These are phyloP conservation scores for Gandaritis pyraliata DNA, from an alignment of 2,888 invertebrate genomes.

Conservation along the genomic window DNA sequence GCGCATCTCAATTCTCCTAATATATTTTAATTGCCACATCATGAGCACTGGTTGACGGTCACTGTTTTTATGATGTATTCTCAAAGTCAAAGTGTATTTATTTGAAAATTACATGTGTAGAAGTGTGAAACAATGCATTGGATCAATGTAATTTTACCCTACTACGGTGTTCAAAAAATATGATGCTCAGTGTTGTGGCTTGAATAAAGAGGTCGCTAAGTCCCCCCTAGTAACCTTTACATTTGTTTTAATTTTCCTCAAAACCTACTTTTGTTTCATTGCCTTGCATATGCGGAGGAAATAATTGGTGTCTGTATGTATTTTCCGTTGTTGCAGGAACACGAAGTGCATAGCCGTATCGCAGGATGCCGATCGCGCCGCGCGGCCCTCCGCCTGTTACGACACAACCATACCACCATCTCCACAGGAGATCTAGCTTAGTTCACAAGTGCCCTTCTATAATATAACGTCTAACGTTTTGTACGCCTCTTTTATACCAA, in stretches of 20 bases:
- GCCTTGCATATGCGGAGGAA: not conserved
- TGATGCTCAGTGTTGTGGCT: not conserved
- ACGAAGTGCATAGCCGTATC: constrained; percentile 66
- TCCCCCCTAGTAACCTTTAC: not conserved
- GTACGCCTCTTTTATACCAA: constrained; percentile 82
- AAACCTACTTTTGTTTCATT: constrained; percentile 10
- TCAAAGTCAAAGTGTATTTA: too few species aligned
- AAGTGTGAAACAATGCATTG: too few species aligned
- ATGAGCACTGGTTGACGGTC: constrained; percentile 59
- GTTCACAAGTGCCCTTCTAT: constrained; percentile 81
- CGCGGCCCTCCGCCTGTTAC: constrained; percentile 81
- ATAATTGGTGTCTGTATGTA: constrained; percentile 1
- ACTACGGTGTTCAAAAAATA: too few species aligned
- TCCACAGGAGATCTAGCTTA: constrained; percentile 77
- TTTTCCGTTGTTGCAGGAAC: constrained; percentile 69
- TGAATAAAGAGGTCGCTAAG: not conserved
- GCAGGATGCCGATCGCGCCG: constrained; percentile 84
- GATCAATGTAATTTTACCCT: too few species aligned
- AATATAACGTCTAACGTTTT: constrained; percentile 81
- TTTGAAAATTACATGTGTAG: too few species aligned
- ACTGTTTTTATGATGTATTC: constrained; percentile 48
- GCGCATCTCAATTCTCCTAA: constrained; percentile 77
- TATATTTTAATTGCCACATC: constrained; percentile 74
- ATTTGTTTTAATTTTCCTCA: constrained; percentile 15
- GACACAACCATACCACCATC: constrained; percentile 75